A percentile compares a stretch with the other conserved stretches of the same genome.
These are phyloP conservation scores for Protodeltote pygarga DNA, from an alignment of 2,888 invertebrate species.

Conservation along the genomic window DNA sequence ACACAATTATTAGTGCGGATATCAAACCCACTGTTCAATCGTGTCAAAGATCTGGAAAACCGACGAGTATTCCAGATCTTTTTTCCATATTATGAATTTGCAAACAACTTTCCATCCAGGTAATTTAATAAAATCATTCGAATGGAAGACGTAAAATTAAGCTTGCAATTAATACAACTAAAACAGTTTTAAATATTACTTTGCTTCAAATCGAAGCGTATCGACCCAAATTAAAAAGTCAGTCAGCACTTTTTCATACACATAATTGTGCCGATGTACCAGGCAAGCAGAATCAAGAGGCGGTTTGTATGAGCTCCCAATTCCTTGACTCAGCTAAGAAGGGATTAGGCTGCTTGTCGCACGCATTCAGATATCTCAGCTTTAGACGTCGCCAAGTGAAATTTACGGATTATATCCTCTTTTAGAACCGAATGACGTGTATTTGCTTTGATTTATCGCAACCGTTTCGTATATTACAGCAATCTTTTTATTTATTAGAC, in stretches of 20 bases:
- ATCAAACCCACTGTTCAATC: too few species aligned
- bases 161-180: too few species aligned
- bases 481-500: too few species aligned
- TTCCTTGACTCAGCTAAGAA: conserved; percentile 74
- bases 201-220: too few species aligned
- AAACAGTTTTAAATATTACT: too few species aligned
- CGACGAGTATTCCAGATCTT: too few species aligned
- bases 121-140: too few species aligned
- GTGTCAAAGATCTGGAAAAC: too few species aligned
- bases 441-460: conserved; percentile 10
- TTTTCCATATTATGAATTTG: too few species aligned
- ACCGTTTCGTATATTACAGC: not conserved
- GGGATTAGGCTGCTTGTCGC: conserved; percentile 73
- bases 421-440: conserved; percentile 25
- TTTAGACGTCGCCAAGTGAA: conserved; percentile 53
- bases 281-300: conserved; percentile 58
- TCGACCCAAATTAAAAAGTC: conserved; percentile 10
- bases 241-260: conserved; percentile 14
- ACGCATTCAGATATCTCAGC: conserved; percentile 67
- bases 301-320: conserved; percentile 66
- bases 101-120: too few species aligned
- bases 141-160: too few species aligned
- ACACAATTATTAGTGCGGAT: too few species aligned
- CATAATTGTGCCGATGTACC: conserved; percentile 46
- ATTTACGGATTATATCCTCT: conserved; percentile 48